Percentiles rank a stretch among this genome's conserved stretches.
Evolutionary conservation across 1,140 invertebrate genomes (phyloP).

Genomic region (Drosophila hydei): DNA sequence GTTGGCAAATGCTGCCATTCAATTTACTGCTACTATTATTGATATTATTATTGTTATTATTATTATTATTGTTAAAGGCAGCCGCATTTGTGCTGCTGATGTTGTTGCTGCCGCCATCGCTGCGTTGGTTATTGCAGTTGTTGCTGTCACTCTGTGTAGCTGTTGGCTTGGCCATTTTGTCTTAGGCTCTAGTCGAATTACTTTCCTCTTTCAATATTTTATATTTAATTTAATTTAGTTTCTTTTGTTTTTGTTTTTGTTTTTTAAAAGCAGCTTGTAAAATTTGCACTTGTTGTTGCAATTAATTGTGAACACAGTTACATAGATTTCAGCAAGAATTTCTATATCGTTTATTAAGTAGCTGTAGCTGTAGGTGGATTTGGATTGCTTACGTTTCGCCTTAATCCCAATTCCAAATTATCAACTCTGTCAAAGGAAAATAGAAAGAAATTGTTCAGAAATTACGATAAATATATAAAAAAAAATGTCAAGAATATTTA

Average conservation of each 20-base stretch:
- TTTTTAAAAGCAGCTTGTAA: constrained; percentile 24
- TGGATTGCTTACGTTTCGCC: constrained; percentile 22
- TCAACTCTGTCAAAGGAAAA: constrained; percentile 17
- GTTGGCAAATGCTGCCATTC: constrained; percentile 59
- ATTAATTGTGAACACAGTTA: constrained; percentile 50
- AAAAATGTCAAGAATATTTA: too few species aligned
- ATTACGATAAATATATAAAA: background rate
- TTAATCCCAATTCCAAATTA: constrained; percentile 9
- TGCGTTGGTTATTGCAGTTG: background rate
- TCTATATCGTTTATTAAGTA: constrained; percentile 37
- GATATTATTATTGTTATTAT: constrained; percentile 24
- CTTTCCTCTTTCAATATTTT: background rate
- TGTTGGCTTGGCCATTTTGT: constrained; percentile 45
- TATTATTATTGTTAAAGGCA: constrained; percentile 43
- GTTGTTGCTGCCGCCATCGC: constrained; percentile 31
- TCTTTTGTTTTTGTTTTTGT: constrained; percentile 8
- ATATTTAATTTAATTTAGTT: constrained; percentile 11
- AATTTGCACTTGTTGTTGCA: constrained; percentile 48
- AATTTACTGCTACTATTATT: constrained; percentile 36
- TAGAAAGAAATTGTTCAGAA: background rate
- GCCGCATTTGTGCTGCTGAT: constrained; percentile 42
- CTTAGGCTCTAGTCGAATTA: constrained; percentile 26
- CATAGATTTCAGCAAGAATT: constrained; percentile 45
- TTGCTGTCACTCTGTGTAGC: constrained; percentile 11
- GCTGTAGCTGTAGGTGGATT: constrained; percentile 37